Base-by-base conservation (phyloP, 2,797 vertebrate species). In the Poecile montanus region DNA sequence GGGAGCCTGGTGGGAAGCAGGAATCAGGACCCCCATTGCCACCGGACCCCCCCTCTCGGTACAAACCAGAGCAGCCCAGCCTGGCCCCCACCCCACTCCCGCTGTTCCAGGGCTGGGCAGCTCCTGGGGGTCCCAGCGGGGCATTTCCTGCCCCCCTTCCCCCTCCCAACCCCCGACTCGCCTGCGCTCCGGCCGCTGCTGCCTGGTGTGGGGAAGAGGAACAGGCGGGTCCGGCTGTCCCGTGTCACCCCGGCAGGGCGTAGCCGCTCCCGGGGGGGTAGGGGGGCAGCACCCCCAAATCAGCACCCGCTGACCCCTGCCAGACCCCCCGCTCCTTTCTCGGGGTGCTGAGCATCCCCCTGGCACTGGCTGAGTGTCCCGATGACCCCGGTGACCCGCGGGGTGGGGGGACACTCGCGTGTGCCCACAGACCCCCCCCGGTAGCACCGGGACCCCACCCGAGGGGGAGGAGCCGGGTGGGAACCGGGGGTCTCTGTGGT, bases 131-230 rank as follows among this genome's bases (percentile, higher is more conserved):
- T 15, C 77, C 73, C 72, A 0, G n/a, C 0, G 4, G 53, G 62
- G 57, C 36, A 1, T 16, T 79, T 30, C 34, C 14, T 6, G 7
- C 3, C 15, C 42, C 29, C 18, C 32, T 20, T 21, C 18, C 7
- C 25, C 47, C 25, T 53, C 4, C 26, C 25, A 1, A 0, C 20
- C 91, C 93, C 63, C 2, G 3, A 75, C 91, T 94, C 14, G 95
- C 95, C 93, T 94, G 85, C 2, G 18, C 82, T 82, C 48, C 58
- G 9, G 93, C 50, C 7, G 76, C 63, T 8, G 30, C 80, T 79
- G 75, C 71, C 42, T 48, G 71, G 42, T 32, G 79, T 12, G 73
- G 66, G 53, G 89, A 96, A 96, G 95, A 96, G 95, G 95, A 96
- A 96, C 95, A 30, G 95, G 95, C 95, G 93, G 89, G 65, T 79